These are phyloP conservation scores for Holacanthus passer DNA, from an alignment of 2,113 vertebrate species.

Conservation along the genomic window DNA sequence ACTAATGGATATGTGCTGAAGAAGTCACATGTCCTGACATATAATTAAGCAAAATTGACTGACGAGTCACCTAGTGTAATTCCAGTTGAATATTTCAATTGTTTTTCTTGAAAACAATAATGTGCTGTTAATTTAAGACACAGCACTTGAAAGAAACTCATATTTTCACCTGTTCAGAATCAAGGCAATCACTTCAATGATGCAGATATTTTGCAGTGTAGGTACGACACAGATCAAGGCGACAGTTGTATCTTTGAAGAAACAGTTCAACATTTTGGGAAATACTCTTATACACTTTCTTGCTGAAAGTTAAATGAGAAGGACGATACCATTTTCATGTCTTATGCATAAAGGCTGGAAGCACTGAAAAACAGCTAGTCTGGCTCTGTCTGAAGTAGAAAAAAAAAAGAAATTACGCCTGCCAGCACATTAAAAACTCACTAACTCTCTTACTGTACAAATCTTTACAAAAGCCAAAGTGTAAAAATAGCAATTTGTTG, in stretches of 20 bases:
- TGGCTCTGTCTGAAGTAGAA: not conserved
- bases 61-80: not conserved
- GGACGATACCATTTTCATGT: not conserved
- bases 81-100: too few species aligned
- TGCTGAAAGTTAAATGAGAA: not conserved
- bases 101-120: too few species aligned
- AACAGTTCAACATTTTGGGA: not conserved
- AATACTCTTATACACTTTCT: not conserved
- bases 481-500: too few species aligned
- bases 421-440: not conserved
- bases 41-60: slow-evolving; percentile 1
- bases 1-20: slow-evolving; percentile 30
- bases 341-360: not conserved
- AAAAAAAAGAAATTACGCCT: not conserved
- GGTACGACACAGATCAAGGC: not conserved
- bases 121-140: too few species aligned
- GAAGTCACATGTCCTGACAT: slow-evolving; percentile 31
- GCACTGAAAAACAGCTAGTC: not conserved
- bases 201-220: not conserved
- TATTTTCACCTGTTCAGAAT: slow-evolving; percentile 12
- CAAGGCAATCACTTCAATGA: not conserved
- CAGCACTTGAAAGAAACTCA: too few species aligned
- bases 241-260: not conserved
- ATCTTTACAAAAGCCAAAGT: too few species aligned
- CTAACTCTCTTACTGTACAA: too few species aligned